Percentiles rank a stretch among this genome's conserved stretches.
Conservation (phyloP, 2,797 vertebrate genomes). For the Kryptopterus vitreolus region DNA sequence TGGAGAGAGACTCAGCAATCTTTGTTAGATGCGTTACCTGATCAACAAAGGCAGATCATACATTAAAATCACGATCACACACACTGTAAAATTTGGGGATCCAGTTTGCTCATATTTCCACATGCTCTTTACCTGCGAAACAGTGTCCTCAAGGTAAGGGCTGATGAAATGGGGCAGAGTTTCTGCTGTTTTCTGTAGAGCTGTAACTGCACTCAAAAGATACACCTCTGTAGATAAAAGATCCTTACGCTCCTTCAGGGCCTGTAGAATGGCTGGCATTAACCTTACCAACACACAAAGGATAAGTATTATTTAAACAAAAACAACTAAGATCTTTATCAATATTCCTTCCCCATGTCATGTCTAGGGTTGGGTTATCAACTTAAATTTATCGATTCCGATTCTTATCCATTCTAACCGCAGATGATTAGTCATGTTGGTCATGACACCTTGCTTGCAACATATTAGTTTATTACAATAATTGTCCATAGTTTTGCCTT, state of each 20-base stretch:
- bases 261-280: slow-evolving; percentile 83
- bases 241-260: slow-evolving; percentile 76
- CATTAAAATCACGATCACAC: not conserved
- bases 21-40: slow-evolving; percentile 83
- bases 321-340: not conserved
- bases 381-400: no score
- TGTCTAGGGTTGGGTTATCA: no score
- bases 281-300: slow-evolving; percentile 68
- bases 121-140: slow-evolving; percentile 72
- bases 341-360: no score
- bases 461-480: no score
- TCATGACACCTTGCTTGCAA: no score
- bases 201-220: slow-evolving; percentile 86
- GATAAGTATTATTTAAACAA: not conserved
- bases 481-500: no score
- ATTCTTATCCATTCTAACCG: no score
- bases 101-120: not conserved
- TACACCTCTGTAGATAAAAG: slow-evolving; percentile 82
- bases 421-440: no score
- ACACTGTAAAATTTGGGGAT: not conserved
- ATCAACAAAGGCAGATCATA: not conserved
- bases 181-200: slow-evolving; percentile 84
- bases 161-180: slow-evolving; percentile 91
- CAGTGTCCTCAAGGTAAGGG: slow-evolving; percentile 84
- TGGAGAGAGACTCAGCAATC: slow-evolving; percentile 68